Evolutionary conservation across 2,113 vertebrate genomes (phyloP), one percentile per base, ranked within the genome.

Genomic region (Otus sunia): DNA sequence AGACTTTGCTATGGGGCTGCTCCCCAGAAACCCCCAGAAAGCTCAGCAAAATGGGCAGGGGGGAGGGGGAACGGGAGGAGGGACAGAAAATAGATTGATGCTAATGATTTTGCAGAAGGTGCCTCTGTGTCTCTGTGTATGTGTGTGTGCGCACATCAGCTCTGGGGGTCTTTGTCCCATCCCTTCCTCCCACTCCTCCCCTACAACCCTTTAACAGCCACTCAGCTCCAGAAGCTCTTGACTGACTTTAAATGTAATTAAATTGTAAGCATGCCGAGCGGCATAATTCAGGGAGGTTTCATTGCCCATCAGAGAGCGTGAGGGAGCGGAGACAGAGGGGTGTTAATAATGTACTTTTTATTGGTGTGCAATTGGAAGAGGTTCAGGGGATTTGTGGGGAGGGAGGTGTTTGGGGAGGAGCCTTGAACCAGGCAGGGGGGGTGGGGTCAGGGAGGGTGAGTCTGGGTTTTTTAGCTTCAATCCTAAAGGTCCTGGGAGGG

Each of bases 221-320:
- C 74, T 93, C 89, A 72, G 89, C 90, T 96, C 75, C 93, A 49
- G 93, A 60, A 93, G 72, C 78, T 90, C 93, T 78, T 92, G 83
- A 92, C 92, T 95, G 90, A 88, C 92, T 96, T 93, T 90, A 95
- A 95, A 37, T 91, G 95, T 97, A 97, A 97, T 97, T 97, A 96
- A 96, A 92, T 79, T 45, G 45, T 87, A 58, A 92, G 94, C 93
- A 86, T 45, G 60, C 86, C 4, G 64, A 97, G 94, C 12, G 2
- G 91, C 69, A 67, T 96, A 86, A 96, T 96, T 93, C 94, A 73
- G 88, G 76, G 90, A 94, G 93, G 63, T 94, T 97, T 96, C 96
- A 94, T 76, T 85, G 92, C 86, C 64, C 73, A 80, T 86, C 71
- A 55, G 93, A 93, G 95, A 75, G 64, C 3, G 13, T 2, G 69